Evolutionary conservation across 1,140 invertebrate species (phyloP), one percentile per base, ranked within the genome.

Genomic region (Ostrea denselamellosa): DNA sequence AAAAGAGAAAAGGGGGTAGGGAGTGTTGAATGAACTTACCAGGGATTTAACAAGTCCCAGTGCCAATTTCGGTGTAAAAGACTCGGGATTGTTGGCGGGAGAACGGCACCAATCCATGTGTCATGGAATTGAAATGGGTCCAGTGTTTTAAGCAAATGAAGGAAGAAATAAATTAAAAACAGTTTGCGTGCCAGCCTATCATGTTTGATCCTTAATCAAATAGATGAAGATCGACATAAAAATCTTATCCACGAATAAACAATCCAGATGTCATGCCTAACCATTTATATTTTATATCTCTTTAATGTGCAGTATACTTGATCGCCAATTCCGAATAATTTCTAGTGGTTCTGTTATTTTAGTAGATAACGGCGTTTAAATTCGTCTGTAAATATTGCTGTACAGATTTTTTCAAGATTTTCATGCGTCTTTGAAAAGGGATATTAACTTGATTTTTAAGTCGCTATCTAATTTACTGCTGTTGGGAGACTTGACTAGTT

Each of bases 241-340:
- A 77, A 77, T 77, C 68, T 77, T 77, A 77, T 77, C 68, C 25
- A 8, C 28, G 68, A 77, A 77, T 34, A 77, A 77, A 77, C 68
- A 77, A 77, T 77, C 68, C 25, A 77, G 22, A 77, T 77, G 68
- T 77, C 68, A 77, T 77, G 68, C 68, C 68, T 25, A 77, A 77
- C 68, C 68, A 77, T 77, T 77, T 77, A 44, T 77, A 77, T 77
- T 77, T 77, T 77, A 77, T 77, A 77, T 77, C 68, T 77, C 68
- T 77, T 77, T 77, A 77, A 77, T 77, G 68, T 77, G 68, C 25
- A 77, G 12, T 34, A 34, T 25, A 25, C 68, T 77, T 77, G 68
- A 77, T 77, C 68, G 68, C 68, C 68, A 77, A 77, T 77, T 77
- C 25, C 28, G 28, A 77, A 77, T 77, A 77, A 77, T 77, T 77